Conservation (phyloP, 2,113 vertebrate genomes). For the Phocoena sinus region DNA sequence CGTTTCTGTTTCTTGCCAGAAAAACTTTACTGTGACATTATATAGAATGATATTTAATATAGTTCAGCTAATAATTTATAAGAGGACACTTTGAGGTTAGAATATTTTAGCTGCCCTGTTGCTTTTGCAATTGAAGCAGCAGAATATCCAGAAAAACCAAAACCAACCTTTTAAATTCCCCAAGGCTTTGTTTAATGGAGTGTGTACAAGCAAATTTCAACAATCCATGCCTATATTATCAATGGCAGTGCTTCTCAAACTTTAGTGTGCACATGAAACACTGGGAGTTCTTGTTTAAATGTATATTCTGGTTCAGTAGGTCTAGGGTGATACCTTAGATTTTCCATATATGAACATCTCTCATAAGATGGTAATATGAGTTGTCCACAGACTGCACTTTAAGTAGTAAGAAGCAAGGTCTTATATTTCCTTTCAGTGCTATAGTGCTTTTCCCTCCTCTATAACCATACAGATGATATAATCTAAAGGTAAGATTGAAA, state of each 20-base stretch:
- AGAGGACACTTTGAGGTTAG: not conserved
- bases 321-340: not conserved
- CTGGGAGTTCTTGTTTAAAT: not conserved
- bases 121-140: not conserved
- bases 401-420: not conserved
- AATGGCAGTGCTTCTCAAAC: not conserved
- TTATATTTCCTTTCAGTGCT: not conserved
- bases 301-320: not conserved
- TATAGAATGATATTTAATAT: not conserved
- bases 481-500: constrained; percentile 7
- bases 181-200: constrained; percentile 56
- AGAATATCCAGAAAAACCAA: not conserved
- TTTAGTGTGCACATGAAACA: constrained; percentile 20
- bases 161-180: constrained; percentile 25
- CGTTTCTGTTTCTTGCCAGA: not conserved
- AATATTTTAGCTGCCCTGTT: constrained; percentile 45
- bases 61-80: not conserved
- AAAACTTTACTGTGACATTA: not conserved
- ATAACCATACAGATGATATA: not conserved
- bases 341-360: not conserved
- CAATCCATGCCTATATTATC: constrained; percentile 42
- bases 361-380: not conserved
- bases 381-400: not conserved
- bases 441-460: not conserved
- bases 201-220: constrained; percentile 59